Evolutionary conservation across 2,888 invertebrate genomes (phyloP).

Genomic region (Gastrophysa polygoni): DNA sequence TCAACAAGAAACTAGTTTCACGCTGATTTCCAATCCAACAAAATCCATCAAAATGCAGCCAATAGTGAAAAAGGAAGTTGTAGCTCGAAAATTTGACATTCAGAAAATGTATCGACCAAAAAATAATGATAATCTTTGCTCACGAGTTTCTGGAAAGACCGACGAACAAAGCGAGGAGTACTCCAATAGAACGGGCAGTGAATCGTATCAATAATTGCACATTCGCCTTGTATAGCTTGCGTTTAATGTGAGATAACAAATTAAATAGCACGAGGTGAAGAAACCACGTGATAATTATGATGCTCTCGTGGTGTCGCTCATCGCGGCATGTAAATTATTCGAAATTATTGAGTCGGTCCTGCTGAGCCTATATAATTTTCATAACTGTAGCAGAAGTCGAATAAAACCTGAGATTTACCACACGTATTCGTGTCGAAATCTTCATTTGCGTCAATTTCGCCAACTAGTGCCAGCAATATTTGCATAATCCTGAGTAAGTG

Average conservation of each 20-base stretch:
- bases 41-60: no score
- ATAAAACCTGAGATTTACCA: slow-evolving; percentile 18
- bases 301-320: slow-evolving; percentile 33
- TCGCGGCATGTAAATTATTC: slow-evolving; percentile 28
- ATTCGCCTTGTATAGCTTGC: slow-evolving; percentile 1
- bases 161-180: no score
- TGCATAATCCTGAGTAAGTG: neutral
- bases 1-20: no score
- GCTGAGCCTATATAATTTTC: slow-evolving; percentile 28
- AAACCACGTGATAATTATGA: slow-evolving; percentile 32
- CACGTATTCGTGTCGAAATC: neutral
- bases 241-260: slow-evolving; percentile 6
- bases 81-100: no score
- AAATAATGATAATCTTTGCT: no score
- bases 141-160: no score
- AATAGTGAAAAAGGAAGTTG: no score
- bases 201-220: slow-evolving; percentile 8
- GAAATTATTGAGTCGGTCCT: slow-evolving; percentile 24
- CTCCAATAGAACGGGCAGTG: neutral
- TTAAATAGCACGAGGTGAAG: slow-evolving; percentile 11
- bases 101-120: no score
- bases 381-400: slow-evolving; percentile 18
- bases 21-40: no score
- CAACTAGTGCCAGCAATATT: neutral
- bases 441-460: slow-evolving; percentile 3